Conservation (phyloP, 2,888 invertebrate species). For the Pogonocherus hispidulus region DNA sequence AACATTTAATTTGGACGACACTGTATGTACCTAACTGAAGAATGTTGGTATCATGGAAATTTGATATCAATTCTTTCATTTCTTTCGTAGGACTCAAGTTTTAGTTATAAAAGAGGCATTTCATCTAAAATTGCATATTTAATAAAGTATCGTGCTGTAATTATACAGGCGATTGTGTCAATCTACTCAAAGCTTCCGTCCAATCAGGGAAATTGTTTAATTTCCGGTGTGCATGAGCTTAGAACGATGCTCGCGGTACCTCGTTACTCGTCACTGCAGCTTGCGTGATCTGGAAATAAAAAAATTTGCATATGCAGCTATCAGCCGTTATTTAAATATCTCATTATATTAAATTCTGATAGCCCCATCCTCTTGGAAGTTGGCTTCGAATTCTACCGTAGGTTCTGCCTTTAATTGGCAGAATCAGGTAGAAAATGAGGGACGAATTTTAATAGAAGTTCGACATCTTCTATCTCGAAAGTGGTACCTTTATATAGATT, state of each 20-base stretch:
- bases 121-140: background rate
- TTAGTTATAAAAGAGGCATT: background rate
- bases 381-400: too few species aligned
- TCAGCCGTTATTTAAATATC: constrained; percentile 41
- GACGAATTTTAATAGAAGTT: too few species aligned
- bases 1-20: too few species aligned
- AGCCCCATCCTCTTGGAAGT: too few species aligned
- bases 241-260: constrained; percentile 45
- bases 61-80: too few species aligned
- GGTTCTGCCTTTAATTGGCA: too few species aligned
- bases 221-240: constrained; percentile 62
- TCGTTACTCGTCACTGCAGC: constrained; percentile 41
- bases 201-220: constrained; percentile 65
- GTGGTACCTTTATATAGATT: too few species aligned
- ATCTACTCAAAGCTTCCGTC: constrained; percentile 60
- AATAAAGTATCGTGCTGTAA: constrained; percentile 21
- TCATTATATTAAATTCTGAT: constrained; percentile 28
- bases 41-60: too few species aligned
- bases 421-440: too few species aligned
- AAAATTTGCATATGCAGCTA: constrained; percentile 31
- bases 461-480: too few species aligned
- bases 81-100: background rate
- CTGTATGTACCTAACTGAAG: too few species aligned
- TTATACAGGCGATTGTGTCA: constrained; percentile 57
- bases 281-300: constrained; percentile 51